Conservation (phyloP, 2,113 vertebrate species). For the Siniperca chuatsi region DNA sequence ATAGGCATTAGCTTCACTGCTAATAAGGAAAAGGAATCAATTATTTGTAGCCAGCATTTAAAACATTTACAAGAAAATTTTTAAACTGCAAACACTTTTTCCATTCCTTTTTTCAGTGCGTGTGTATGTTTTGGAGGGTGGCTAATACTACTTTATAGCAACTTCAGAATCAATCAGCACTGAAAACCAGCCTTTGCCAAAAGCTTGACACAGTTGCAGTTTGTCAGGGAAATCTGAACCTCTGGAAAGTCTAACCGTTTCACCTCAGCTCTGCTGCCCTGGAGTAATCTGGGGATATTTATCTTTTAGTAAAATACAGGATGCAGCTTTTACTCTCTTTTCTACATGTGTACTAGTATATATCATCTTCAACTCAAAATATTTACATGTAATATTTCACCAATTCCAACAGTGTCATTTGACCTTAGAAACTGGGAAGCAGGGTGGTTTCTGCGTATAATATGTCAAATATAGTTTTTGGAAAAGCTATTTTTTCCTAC, state of each 20-base stretch:
- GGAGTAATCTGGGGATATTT: slow-evolving; percentile 34
- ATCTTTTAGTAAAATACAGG: slow-evolving; percentile 25
- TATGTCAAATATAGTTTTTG: not conserved
- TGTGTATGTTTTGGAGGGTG: not conserved
- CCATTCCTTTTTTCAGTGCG: slow-evolving; percentile 42
- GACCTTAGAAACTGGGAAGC: not conserved
- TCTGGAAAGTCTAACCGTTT: slow-evolving; percentile 40
- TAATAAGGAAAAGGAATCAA: slow-evolving; percentile 35
- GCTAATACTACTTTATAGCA: not conserved
- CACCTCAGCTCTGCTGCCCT: slow-evolving; percentile 35
- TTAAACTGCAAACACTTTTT: slow-evolving; percentile 27
- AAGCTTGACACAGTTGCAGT: slow-evolving; percentile 54
- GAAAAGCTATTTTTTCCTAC: not conserved
- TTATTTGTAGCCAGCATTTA: slow-evolving; percentile 47
- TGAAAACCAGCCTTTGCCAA: slow-evolving; percentile 22
- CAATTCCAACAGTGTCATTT: not conserved
- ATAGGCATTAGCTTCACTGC: slow-evolving; percentile 3
- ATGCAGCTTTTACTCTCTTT: not conserved
- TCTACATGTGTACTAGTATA: not conserved
- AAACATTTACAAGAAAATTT: slow-evolving; percentile 47
- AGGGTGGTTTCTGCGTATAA: not conserved
- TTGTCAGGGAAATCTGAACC: slow-evolving; percentile 75
- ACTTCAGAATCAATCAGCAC: slow-evolving; percentile 39
- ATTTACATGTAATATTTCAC: not conserved
- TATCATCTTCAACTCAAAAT: slow-evolving; percentile 11